Conservation (phyloP, 2,113 vertebrate species). For the Delphinapterus leucas region DNA sequence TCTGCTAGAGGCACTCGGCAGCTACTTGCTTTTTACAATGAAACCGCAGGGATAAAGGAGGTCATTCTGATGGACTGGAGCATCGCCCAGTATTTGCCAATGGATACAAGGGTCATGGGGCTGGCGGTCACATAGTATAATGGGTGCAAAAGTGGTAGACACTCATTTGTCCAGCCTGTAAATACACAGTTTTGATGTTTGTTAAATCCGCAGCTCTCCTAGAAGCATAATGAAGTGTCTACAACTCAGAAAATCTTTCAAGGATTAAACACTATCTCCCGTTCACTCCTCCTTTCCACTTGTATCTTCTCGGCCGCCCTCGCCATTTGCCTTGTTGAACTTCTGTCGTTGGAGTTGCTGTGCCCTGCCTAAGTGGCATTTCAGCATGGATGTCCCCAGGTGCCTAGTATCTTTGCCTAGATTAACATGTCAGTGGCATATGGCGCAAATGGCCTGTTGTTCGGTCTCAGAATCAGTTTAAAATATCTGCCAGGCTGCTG, state of each 20-base stretch:
- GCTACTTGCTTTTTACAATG: neutral
- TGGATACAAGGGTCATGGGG: neutral
- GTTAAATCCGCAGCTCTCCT: neutral
- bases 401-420: slow-evolving; percentile 76
- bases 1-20: neutral
- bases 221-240: slow-evolving; percentile 6
- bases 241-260: slow-evolving; percentile 30
- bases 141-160: neutral
- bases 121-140: neutral
- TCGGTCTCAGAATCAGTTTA: slow-evolving; percentile 63
- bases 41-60: neutral
- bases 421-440: slow-evolving; percentile 84
- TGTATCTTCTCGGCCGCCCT: slow-evolving; percentile 24
- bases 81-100: neutral
- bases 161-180: neutral
- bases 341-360: slow-evolving; percentile 75
- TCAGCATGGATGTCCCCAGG: slow-evolving; percentile 75
- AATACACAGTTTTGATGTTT: slow-evolving; percentile 8
- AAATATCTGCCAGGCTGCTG: slow-evolving; percentile 80
- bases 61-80: neutral
- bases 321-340: slow-evolving; percentile 68
- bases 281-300: neutral
- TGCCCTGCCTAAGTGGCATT: slow-evolving; percentile 82
- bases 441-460: slow-evolving; percentile 81
- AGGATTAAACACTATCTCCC: neutral